phyloP scores from a whole-genome alignment of 2,888 invertebrate genomes.

The Dorcus hopei region DNA sequence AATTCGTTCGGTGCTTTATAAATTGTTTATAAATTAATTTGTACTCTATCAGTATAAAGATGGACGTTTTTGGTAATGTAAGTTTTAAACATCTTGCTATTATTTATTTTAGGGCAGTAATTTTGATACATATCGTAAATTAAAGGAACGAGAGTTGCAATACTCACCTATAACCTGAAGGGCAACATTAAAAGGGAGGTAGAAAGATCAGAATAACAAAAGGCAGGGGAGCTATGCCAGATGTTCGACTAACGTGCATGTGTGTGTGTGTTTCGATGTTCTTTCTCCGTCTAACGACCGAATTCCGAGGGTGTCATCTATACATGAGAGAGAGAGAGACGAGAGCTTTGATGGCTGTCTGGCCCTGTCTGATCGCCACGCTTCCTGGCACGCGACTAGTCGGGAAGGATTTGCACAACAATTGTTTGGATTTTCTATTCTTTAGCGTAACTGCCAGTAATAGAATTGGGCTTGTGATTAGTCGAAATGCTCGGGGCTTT shows the following conservation, averaged over 20 bases:
- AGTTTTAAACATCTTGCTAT: too few relatives aligned
- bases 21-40: too few relatives aligned
- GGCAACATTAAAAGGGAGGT: conserved; percentile 24
- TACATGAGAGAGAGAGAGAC: conserved; percentile 37
- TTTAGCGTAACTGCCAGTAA: conserved; percentile 43
- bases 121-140: conserved; percentile 21
- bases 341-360: conserved; percentile 39
- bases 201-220: conserved; percentile 22
- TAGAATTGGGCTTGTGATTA: conserved; percentile 21
- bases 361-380: conserved; percentile 49
- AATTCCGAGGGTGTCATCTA: conserved; percentile 1
- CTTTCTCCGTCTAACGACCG: conserved; percentile 28
- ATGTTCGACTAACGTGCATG: conserved; percentile 39
- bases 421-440: conserved; percentile 46
- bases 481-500: not conserved
- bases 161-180: conserved; percentile 28
- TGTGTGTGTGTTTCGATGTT: conserved; percentile 24
- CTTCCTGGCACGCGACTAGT: conserved; percentile 47
- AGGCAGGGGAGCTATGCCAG: conserved; percentile 33
- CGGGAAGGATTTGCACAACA: conserved; percentile 47
- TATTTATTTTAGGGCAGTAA: conserved; percentile 11
- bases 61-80: too few relatives aligned
- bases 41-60: too few relatives aligned
- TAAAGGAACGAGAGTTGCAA: conserved; percentile 23
- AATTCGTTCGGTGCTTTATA: too few relatives aligned